phyloP scores from a whole-genome alignment of 1,140 invertebrate species.

The Drosophila novamexicana region DNA sequence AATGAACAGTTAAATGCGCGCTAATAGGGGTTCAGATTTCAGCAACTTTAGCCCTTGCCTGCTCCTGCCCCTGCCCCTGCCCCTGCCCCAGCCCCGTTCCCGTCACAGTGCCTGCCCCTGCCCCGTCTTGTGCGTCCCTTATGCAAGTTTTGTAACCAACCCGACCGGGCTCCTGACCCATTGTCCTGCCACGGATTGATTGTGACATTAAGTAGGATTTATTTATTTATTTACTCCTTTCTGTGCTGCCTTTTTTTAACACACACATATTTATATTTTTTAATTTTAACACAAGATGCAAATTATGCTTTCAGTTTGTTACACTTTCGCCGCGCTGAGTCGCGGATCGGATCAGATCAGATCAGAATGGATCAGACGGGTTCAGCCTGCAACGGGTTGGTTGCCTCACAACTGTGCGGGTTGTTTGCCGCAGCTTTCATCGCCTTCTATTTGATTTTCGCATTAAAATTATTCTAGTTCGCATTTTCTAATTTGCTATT shows the following conservation, averaged over 20 bases:
- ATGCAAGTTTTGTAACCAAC: slow-evolving; percentile 33
- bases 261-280: slow-evolving; percentile 13
- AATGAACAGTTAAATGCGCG: slow-evolving; percentile 84
- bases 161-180: slow-evolving; percentile 23
- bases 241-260: slow-evolving; percentile 13
- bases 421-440: slow-evolving; percentile 50
- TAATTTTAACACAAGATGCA: slow-evolving; percentile 70
- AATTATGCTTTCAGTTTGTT: slow-evolving; percentile 73
- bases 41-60: slow-evolving; percentile 53
- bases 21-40: slow-evolving; percentile 84
- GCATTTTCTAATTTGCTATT: slow-evolving; percentile 6
- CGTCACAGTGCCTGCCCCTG: neutral
- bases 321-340: slow-evolving; percentile 47
- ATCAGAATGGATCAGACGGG: slow-evolving; percentile 1
- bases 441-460: slow-evolving; percentile 58
- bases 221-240: slow-evolving; percentile 84
- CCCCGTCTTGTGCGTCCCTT: neutral
- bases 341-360: slow-evolving; percentile 15
- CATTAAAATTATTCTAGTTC: slow-evolving; percentile 40
- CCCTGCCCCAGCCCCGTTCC: neutral
- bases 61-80: neutral
- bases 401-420: slow-evolving; percentile 22
- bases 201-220: slow-evolving; percentile 84
- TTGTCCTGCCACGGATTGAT: slow-evolving; percentile 71
- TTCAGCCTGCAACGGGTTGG: neutral